Evolutionary conservation across 2,113 vertebrate species (phyloP), one percentile per base, ranked within the genome.

Genomic region (Carassius gibelio): DNA sequence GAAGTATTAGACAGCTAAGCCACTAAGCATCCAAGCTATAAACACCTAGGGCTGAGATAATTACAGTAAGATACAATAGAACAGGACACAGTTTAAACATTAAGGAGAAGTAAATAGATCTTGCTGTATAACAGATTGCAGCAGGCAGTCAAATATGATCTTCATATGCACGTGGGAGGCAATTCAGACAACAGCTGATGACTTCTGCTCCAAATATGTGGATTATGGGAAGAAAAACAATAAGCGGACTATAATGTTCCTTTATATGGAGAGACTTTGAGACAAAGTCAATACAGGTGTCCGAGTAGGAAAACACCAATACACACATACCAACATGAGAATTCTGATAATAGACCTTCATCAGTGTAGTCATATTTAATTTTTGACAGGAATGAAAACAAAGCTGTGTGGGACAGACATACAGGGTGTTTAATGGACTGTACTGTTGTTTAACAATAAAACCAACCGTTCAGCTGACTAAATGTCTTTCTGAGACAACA

Each of bases 1-100:
- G 8, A 57, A 75, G 86, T 85, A 74, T 91, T 89, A 91, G 81
- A 88, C 81, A 15, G 71, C 75, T 86, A 87, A 92, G 84, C 87
- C 84, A 90, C 79, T 91, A 77, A 86, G 8, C 9, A 45, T 75
- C 36, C 57, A 14, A 87, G 86, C 59, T 62, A 5, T 71, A 84
- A 76, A 86, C 75, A 84, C 75, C 59, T 71, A 48, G 23, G 17
- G 36, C 21, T 3, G 7, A 36, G 75, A 36, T 45, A 69, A 2
- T 48, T 48, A 48, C 45, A 48, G 45, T 3, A 3, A 48, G 10
- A 48, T 48, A 48, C 45, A n/a, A 69, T 59, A 57, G 13, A 75
- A 72, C 61, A 17, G 30, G 69, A 74, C 59, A 68, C 80, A 75
- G 34, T 52, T 83, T 26, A 82, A 76, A 7, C 14, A 59, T 76